A percentile compares a stretch with the other conserved stretches of the same genome.
phyloP scores from a whole-genome alignment of 2,888 invertebrate genomes.

The Gryllus longicercus region DNA sequence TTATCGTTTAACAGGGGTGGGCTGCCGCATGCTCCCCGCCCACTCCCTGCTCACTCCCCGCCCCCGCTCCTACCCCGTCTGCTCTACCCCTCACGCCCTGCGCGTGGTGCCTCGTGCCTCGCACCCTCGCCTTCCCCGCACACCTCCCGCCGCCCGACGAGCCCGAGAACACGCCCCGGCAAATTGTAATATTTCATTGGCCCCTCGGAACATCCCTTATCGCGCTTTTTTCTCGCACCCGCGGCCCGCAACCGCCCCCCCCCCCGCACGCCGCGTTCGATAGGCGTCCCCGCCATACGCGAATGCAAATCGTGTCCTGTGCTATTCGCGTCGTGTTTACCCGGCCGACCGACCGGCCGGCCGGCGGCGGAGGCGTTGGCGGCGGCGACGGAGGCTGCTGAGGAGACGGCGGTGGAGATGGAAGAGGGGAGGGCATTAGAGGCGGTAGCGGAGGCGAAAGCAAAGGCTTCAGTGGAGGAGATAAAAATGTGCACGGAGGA shows the following conservation, averaged over 20 bases:
- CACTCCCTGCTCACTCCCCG: neutral
- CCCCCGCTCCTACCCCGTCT: neutral
- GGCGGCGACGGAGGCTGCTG: too few relatives aligned
- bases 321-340: too few relatives aligned
- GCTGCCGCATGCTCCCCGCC: neutral
- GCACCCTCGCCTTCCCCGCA: neutral
- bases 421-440: too few relatives aligned
- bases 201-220: conserved; percentile 17
- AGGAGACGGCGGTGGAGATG: too few relatives aligned
- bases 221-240: conserved; percentile 1
- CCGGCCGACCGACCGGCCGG: too few relatives aligned
- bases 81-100: neutral
- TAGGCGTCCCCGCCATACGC: neutral
- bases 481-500: too few relatives aligned
- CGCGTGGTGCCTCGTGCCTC: neutral
- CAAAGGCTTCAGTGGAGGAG: too few relatives aligned
- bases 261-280: too few relatives aligned
- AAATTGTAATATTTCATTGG: conserved; percentile 1
- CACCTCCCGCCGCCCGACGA: neutral
- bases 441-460: too few relatives aligned
- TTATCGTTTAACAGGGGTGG: neutral
- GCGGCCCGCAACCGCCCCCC: neutral
- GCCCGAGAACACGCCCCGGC: neutral
- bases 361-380: too few relatives aligned
- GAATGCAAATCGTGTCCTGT: neutral